Evolutionary conservation across 2,113 vertebrate genomes (phyloP).

Genomic region (Bombycilla garrulus): DNA sequence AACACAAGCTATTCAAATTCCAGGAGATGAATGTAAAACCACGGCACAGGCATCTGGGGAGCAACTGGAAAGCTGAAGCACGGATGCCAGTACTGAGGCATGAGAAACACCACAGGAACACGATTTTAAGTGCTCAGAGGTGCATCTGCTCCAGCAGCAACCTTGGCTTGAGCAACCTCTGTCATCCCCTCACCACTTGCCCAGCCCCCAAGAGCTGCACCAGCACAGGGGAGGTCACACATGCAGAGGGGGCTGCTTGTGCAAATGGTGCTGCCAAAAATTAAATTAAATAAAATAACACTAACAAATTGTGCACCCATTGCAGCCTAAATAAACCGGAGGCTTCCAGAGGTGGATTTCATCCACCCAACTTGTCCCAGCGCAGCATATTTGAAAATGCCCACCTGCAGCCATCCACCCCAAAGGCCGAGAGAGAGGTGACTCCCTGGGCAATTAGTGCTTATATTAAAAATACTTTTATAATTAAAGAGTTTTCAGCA

Average conservation of each 20-base stretch:
- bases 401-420: not conserved
- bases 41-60: not conserved
- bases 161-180: not conserved
- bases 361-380: not conserved
- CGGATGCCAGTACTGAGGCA: fast-evolving
- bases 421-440: not conserved
- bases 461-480: not conserved
- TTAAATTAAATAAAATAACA: not conserved
- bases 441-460: not conserved
- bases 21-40: not conserved
- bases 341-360: not conserved
- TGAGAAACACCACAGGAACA: not conserved
- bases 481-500: not conserved
- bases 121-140: not conserved
- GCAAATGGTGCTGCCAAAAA: not conserved
- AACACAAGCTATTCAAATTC: not conserved
- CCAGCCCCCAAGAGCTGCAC: not conserved
- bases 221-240: not conserved
- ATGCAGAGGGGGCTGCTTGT: not conserved
- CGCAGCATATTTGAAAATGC: not conserved
- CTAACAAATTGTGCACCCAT: not conserved
- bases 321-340: not conserved
- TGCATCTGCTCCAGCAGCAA: not conserved
- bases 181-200: not conserved
- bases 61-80: not conserved